Evolutionary conservation across 1,140 invertebrate species (phyloP).

Genomic region (Penaeus vannamei): DNA sequence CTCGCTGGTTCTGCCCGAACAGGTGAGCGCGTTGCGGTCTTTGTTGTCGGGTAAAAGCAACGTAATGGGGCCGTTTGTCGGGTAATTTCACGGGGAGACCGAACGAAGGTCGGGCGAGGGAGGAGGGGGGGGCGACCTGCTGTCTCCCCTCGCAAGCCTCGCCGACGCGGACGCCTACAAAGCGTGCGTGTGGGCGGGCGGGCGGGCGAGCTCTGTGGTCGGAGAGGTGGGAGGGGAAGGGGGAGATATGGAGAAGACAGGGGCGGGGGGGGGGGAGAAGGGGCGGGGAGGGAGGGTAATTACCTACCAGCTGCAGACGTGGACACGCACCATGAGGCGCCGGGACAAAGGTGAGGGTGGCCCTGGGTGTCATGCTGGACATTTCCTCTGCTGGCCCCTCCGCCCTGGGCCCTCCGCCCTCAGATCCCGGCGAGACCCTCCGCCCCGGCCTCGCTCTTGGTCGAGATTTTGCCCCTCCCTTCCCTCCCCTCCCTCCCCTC

Average conservation of each 20-base stretch:
- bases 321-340: slow-evolving; percentile 42
- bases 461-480: not conserved
- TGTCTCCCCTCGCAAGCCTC: no score
- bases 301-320: slow-evolving; percentile 37
- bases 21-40: no score
- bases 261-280: not conserved
- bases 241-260: not conserved
- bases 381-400: slow-evolving; percentile 7
- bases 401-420: not conserved
- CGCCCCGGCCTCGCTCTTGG: not conserved
- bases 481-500: slow-evolving; percentile 3
- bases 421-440: not conserved
- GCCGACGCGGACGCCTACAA: no score
- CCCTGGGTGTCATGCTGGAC: slow-evolving; percentile 33
- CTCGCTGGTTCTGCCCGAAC: no score
- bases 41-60: no score
- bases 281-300: slow-evolving; percentile 19
- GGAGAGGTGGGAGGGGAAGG: not conserved
- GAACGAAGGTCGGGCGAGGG: not conserved
- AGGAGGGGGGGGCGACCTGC: not conserved
- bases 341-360: slow-evolving; percentile 47
- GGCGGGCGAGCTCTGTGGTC: not conserved
- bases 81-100: no score
- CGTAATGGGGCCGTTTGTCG: no score
- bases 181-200: no score